Evolutionary conservation across 2,888 invertebrate genomes (phyloP).

Genomic region (Habrosyne pyritoides): DNA sequence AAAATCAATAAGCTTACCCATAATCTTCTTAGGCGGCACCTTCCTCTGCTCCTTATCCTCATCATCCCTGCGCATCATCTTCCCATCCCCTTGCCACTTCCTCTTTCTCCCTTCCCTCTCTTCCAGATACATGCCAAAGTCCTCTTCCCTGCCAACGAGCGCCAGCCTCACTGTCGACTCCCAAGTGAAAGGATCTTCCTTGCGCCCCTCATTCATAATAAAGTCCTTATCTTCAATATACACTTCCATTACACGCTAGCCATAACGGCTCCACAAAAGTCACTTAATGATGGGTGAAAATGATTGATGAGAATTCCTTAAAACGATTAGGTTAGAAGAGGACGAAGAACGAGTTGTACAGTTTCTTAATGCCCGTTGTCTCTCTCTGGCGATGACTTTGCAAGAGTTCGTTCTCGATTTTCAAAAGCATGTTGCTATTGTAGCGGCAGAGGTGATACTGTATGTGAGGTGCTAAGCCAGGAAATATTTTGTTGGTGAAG

Average conservation of each 20-base stretch:
- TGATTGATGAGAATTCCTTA: constrained; percentile 26
- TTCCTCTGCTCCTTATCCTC: constrained; percentile 72
- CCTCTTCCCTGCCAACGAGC: constrained; percentile 62
- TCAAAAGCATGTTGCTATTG: constrained; percentile 86
- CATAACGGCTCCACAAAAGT: constrained; percentile 53
- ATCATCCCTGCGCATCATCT: constrained; percentile 66
- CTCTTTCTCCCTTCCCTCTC: constrained; percentile 71
- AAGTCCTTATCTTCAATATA: constrained; percentile 54
- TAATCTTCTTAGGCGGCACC: constrained; percentile 73
- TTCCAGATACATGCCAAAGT: constrained; percentile 72
- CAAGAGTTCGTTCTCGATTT: constrained; percentile 88
- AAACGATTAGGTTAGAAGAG: constrained; percentile 86
- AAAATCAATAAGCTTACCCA: constrained; percentile 60
- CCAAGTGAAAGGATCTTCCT: constrained; percentile 66
- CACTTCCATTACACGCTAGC: constrained; percentile 68
- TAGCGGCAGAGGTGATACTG: constrained; percentile 62
- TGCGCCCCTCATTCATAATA: constrained; percentile 68
- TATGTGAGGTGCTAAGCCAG: constrained; percentile 56
- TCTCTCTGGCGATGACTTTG: constrained; percentile 93
- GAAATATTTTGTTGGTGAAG: constrained; percentile 56
- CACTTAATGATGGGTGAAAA: constrained; percentile 57
- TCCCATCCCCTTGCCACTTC: constrained; percentile 71
- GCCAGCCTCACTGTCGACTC: constrained; percentile 67
- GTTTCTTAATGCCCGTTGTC: constrained; percentile 92
- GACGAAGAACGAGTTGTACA: constrained; percentile 94